phyloP scores from a whole-genome alignment of 2,113 vertebrate genomes.

The Plestiodon gilberti region DNA sequence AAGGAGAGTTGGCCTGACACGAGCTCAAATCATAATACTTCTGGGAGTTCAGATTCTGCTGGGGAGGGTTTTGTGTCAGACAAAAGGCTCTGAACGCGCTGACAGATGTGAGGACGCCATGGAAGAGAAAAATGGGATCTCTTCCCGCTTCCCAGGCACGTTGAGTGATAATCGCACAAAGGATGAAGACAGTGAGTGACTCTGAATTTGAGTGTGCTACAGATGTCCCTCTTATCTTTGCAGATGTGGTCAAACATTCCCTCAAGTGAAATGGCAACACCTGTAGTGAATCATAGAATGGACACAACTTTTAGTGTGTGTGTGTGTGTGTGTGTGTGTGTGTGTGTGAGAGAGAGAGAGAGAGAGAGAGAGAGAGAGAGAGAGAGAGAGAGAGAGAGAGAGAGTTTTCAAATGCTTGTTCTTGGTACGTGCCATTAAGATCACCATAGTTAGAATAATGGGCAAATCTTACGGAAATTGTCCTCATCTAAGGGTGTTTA shows the following conservation, averaged over 20 bases:
- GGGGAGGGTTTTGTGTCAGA: constrained; percentile 60
- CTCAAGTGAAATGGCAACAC: constrained; percentile 25
- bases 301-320: too few species aligned
- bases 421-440: too few species aligned
- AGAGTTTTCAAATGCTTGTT: too few species aligned
- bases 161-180: background rate
- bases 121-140: constrained; percentile 55
- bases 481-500: background rate
- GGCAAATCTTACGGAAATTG: background rate
- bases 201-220: too few species aligned
- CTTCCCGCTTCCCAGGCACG: constrained; percentile 57
- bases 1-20: constrained; percentile 66
- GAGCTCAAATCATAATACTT: constrained; percentile 63
- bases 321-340: too few species aligned
- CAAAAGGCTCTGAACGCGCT: constrained; percentile 56
- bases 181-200: too few species aligned
- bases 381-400: too few species aligned
- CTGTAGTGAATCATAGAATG: background rate
- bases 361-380: too few species aligned
- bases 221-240: too few species aligned
- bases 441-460: too few species aligned
- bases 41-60: constrained; percentile 50
- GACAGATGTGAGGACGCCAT: constrained; percentile 66
- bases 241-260: too few species aligned
- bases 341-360: too few species aligned